Percentiles rank a stretch among this genome's conserved stretches.
Evolutionary conservation across 2,888 invertebrate species (phyloP).

Genomic region (Rugalucina vietnamica): DNA sequence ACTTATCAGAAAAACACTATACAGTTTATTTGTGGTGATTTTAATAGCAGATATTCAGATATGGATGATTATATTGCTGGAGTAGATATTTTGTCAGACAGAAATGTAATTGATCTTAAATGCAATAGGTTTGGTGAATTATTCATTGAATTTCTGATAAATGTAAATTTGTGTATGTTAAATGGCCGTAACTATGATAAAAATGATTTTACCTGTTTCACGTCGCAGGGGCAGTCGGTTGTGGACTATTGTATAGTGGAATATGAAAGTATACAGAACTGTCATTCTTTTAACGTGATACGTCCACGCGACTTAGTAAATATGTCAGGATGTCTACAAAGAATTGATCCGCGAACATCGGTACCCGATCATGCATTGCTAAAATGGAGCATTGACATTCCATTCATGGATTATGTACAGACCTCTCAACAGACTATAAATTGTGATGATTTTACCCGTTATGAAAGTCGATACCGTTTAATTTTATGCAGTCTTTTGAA

Average conservation of each 20-base stretch:
- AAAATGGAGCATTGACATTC: neutral
- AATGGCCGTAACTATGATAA: neutral
- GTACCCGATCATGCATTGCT: conserved; percentile 1
- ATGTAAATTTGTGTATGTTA: conserved; percentile 1
- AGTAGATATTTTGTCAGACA: neutral
- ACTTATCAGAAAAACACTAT: conserved; percentile 11
- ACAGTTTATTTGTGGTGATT: conserved; percentile 17
- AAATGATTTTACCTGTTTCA: conserved; percentile 11
- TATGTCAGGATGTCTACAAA: neutral
- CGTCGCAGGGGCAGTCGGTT: neutral
- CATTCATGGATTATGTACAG: neutral
- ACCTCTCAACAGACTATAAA: neutral
- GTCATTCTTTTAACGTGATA: neutral
- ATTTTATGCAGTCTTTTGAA: neutral
- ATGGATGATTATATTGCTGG: conserved; percentile 30
- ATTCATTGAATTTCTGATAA: conserved; percentile 1
- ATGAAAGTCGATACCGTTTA: neutral
- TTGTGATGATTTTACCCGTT: neutral
- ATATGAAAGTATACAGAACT: neutral
- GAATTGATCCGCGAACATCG: neutral
- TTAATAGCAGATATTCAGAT: conserved; percentile 6
- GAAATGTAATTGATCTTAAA: conserved; percentile 21
- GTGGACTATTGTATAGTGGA: neutral
- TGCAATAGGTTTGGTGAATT: neutral
- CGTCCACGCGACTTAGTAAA: neutral